These are phyloP conservation scores for Scrobipalpa atriplicella DNA, from an alignment of 2,888 invertebrate species.

Conservation along the genomic window DNA sequence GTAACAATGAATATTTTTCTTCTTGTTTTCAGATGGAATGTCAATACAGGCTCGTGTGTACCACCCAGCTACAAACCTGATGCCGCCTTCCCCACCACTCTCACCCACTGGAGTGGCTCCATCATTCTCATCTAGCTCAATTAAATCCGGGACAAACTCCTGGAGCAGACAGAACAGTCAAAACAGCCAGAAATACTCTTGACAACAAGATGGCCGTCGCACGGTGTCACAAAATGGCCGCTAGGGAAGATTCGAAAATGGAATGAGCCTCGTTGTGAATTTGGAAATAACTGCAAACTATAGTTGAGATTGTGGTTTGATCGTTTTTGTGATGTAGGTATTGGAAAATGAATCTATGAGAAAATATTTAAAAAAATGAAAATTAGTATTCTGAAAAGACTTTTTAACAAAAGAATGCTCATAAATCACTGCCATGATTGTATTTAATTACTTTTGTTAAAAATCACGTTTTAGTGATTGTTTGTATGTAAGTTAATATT, in stretches of 20 bases:
- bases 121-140: conserved; percentile 46
- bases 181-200: conserved; percentile 58
- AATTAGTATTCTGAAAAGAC: no score
- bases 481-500: not conserved
- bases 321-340: not conserved
- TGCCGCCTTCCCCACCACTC: conserved; percentile 63
- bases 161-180: conserved; percentile 67
- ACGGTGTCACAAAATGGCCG: conserved; percentile 12
- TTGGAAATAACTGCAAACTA: not conserved
- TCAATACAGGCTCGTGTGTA: conserved; percentile 67
- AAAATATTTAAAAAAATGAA: no score
- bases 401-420: no score
- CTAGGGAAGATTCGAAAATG: not conserved
- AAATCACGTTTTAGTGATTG: conserved; percentile 11
- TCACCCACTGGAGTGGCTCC: conserved; percentile 60
- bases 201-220: conserved; percentile 19
- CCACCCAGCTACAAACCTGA: conserved; percentile 73
- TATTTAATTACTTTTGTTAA: not conserved
- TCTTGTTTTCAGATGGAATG: conserved; percentile 58
- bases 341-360: not conserved
- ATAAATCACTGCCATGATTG: no score
- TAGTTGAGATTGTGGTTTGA: not conserved
- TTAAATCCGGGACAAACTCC: conserved; percentile 39
- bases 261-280: not conserved
- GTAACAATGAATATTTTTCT: no score